Conservation (phyloP, 2,113 vertebrate genomes). For the Cariama cristata region DNA sequence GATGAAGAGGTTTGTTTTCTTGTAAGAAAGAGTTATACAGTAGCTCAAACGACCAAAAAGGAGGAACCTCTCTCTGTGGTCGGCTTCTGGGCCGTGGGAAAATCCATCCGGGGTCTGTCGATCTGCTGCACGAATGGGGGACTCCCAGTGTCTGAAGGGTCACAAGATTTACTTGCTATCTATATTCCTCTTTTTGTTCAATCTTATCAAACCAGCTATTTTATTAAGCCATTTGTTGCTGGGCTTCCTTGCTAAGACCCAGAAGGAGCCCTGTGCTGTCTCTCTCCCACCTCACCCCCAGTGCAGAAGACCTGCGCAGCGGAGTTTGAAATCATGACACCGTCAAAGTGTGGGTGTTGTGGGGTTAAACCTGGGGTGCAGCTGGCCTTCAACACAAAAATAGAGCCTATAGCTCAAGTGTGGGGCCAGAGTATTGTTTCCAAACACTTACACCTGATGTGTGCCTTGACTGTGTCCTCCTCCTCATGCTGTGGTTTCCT, state of each 20-base stretch:
- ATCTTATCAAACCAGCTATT: neutral
- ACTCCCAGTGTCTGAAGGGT: neutral
- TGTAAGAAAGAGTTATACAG: neutral
- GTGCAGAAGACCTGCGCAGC: neutral
- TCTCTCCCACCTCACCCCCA: neutral
- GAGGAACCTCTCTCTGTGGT: neutral
- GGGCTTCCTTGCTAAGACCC: neutral
- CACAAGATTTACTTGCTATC: neutral
- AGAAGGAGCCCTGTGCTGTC: rapidly evolving
- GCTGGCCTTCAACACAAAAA: neutral
- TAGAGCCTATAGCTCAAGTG: neutral
- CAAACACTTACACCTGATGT: neutral
- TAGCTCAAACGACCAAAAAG: neutral
- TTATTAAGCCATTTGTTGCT: neutral
- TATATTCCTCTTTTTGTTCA: neutral
- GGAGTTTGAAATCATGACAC: neutral
- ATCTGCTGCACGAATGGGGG: rapidly evolving
- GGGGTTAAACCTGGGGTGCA: neutral
- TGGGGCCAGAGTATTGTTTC: neutral
- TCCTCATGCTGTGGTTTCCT: neutral
- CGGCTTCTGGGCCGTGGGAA: neutral
- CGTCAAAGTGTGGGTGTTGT: neutral
- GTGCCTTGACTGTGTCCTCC: neutral
- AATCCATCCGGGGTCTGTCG: neutral
- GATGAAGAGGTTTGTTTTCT: neutral